These are phyloP conservation scores for Ophioderma brevispina DNA, from an alignment of 35 echinoderm and acorn worm species.

Conservation along the genomic window DNA sequence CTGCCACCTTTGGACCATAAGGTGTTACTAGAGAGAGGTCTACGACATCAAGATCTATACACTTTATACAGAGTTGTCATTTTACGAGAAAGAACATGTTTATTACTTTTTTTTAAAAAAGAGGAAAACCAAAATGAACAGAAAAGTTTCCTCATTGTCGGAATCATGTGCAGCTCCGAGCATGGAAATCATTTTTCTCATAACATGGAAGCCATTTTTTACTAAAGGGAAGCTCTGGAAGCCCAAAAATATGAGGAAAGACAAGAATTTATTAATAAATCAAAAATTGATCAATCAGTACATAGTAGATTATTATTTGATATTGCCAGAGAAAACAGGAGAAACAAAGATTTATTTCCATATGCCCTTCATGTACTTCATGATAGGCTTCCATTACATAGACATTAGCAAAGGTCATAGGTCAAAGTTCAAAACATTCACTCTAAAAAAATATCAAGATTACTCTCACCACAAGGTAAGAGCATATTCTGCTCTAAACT, in stretches of 20 bases:
- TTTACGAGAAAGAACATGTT: not conserved
- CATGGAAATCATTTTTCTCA: conserved; percentile 7
- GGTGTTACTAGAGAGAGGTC: not conserved
- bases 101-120: not conserved
- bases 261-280: not conserved
- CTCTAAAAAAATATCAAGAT: not conserved
- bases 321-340: not conserved
- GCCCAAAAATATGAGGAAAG: not conserved
- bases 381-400: too few species aligned
- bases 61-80: not conserved
- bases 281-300: not conserved
- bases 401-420: not conserved
- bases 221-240: not conserved
- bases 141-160: too few species aligned
- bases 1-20: not conserved
- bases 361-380: not conserved
- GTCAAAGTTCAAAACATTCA: not conserved
- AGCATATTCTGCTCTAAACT: not conserved
- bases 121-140: not conserved
- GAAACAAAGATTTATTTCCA: not conserved
- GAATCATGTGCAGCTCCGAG: not conserved
- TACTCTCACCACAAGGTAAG: not conserved
- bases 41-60: not conserved
- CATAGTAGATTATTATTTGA: not conserved
- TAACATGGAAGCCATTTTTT: not conserved